These are phyloP conservation scores for Sylvilagus floridanus DNA, from an alignment of 2,797 vertebrate species.

Conservation along the genomic window DNA sequence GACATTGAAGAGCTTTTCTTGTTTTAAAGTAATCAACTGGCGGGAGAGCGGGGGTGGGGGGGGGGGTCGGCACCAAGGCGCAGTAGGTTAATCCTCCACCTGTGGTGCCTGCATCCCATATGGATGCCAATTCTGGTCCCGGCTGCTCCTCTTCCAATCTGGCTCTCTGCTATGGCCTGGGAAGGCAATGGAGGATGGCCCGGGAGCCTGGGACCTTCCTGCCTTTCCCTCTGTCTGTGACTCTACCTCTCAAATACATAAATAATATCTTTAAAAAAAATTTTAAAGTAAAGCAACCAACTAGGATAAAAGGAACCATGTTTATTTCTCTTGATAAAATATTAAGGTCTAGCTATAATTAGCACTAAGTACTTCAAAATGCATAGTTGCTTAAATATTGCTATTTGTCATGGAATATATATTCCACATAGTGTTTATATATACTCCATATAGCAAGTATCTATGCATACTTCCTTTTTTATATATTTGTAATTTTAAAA, in stretches of 20 bases:
- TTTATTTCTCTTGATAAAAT: slow-evolving; percentile 78
- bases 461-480: slow-evolving; percentile 66
- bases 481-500: slow-evolving; percentile 44
- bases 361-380: slow-evolving; percentile 77
- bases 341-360: slow-evolving; percentile 76
- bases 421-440: not conserved
- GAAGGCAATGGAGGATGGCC: too few relatives aligned
- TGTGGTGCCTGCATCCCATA: too few relatives aligned
- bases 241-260: too few relatives aligned
- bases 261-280: too few relatives aligned
- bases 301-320: slow-evolving; percentile 82
- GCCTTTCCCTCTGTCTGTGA: too few relatives aligned
- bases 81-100: too few relatives aligned
- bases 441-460: slow-evolving; percentile 58
- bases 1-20: not conserved
- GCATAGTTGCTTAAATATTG: slow-evolving; percentile 78
- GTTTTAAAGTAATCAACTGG: slow-evolving; percentile 60
- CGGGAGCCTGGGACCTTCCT: too few relatives aligned
- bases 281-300: slow-evolving; percentile 64
- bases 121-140: too few relatives aligned
- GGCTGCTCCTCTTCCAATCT: too few relatives aligned
- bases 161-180: too few relatives aligned
- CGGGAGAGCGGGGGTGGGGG: too few relatives aligned
- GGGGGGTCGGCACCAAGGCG: too few relatives aligned
- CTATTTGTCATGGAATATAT: slow-evolving; percentile 58